Evolutionary conservation across 2,797 vertebrate species (phyloP).

Genomic region (Sphenodon punctatus): DNA sequence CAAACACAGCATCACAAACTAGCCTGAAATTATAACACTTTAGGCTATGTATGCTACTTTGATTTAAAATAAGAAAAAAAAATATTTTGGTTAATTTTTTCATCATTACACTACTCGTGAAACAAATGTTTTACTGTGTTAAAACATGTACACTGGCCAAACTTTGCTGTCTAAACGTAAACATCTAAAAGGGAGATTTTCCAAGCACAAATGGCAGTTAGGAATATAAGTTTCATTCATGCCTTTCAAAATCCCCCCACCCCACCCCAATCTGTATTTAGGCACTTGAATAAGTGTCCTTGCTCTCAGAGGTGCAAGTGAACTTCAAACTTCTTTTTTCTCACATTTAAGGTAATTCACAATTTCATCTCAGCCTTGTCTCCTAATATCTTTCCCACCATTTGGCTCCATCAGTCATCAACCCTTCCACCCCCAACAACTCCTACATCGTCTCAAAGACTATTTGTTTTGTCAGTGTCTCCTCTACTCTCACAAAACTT

Average conservation of each 20-base stretch:
- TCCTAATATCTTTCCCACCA: not conserved
- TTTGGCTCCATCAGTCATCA: not conserved
- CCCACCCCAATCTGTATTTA: not conserved
- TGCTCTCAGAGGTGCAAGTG: not conserved
- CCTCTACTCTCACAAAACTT: not conserved
- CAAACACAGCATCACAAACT: too few species aligned
- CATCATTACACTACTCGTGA: not conserved
- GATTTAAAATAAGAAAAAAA: not conserved
- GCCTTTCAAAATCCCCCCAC: too few species aligned
- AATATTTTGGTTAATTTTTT: not conserved
- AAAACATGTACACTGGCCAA: not conserved
- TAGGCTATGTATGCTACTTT: conserved; percentile 7
- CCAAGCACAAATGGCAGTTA: not conserved
- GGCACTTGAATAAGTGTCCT: not conserved
- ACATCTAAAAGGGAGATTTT: not conserved
- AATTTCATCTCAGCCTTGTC: not conserved
- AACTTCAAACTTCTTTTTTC: not conserved
- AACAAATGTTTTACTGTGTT: not conserved
- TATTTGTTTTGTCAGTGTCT: not conserved
- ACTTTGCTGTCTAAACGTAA: not conserved
- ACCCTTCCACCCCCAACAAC: not conserved
- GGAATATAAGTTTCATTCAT: not conserved
- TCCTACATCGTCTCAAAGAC: not conserved
- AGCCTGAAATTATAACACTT: not conserved
- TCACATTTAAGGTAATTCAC: not conserved